Percentiles rank a stretch among this genome's conserved stretches.
phyloP scores from a whole-genome alignment of 2,113 vertebrate genomes.

The Caracal caracal region DNA sequence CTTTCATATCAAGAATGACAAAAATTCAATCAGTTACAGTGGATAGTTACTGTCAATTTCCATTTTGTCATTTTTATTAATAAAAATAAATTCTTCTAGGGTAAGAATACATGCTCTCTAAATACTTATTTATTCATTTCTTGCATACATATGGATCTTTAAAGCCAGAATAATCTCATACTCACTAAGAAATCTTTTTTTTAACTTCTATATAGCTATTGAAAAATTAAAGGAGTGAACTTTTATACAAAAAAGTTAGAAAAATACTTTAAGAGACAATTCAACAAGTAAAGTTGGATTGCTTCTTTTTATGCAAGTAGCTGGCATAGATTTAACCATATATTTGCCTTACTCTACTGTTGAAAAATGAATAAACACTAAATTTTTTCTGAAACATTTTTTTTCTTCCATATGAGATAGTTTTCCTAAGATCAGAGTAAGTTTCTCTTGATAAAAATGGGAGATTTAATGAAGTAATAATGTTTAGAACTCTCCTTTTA shows the following conservation, averaged over 20 bases:
- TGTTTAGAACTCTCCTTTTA: background rate
- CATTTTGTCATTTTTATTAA: constrained; percentile 45
- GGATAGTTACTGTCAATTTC: background rate
- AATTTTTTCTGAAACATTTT: background rate
- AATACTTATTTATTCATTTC: constrained; percentile 42
- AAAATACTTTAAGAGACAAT: constrained; percentile 11
- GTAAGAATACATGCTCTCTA: constrained; percentile 26
- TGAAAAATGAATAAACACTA: background rate
- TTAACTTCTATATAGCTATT: constrained; percentile 32
- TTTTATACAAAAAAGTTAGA: background rate
- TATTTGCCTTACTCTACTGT: background rate
- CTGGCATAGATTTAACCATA: background rate
- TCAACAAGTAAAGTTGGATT: background rate
- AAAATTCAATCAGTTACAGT: constrained; percentile 37
- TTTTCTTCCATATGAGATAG: background rate
- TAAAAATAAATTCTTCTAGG: constrained; percentile 41
- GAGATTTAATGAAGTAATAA: background rate
- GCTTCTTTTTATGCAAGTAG: background rate
- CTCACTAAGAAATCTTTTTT: background rate
- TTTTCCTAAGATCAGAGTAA: background rate
- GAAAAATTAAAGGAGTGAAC: constrained; percentile 42
- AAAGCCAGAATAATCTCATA: background rate
- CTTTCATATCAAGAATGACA: constrained; percentile 56
- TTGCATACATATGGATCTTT: constrained; percentile 26
- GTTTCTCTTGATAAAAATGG: background rate